Conservation (phyloP, 2,888 invertebrate species). For the Mimachlamys varia region DNA sequence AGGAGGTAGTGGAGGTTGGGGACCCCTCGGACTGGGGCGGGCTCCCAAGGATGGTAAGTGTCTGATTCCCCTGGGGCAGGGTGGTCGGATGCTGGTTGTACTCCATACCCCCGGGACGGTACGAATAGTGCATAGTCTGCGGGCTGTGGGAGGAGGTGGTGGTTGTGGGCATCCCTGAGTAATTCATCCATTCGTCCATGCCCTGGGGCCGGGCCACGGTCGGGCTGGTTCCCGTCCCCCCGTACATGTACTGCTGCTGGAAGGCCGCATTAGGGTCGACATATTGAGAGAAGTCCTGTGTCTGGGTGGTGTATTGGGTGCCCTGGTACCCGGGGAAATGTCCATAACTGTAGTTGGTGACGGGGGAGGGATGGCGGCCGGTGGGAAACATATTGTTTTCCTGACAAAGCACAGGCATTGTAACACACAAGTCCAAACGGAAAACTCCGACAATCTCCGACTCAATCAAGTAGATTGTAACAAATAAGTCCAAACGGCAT, state of each 20-base stretch:
- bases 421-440: neutral
- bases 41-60: constrained; percentile 50
- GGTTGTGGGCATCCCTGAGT: constrained; percentile 51
- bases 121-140: constrained; percentile 58
- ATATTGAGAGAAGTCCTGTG: constrained; percentile 63
- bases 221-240: constrained; percentile 56
- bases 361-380: constrained; percentile 58
- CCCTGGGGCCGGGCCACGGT: constrained; percentile 19
- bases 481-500: neutral
- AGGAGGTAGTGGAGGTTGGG: constrained; percentile 60
- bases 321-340: constrained; percentile 53
- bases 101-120: constrained; percentile 61
- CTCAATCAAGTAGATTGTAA: neutral
- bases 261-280: constrained; percentile 57
- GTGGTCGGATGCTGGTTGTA: constrained; percentile 55
- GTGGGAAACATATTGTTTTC: constrained; percentile 63
- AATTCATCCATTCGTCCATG: constrained; percentile 70
- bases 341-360: constrained; percentile 56
- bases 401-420: constrained; percentile 56
- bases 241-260: constrained; percentile 62
- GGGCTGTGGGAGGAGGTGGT: constrained; percentile 55
- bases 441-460: neutral
- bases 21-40: constrained; percentile 57
- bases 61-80: constrained; percentile 45
- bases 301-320: constrained; percentile 53